These are phyloP conservation scores for Eristalis tenax DNA, from an alignment of 2,888 invertebrate genomes.

Conservation along the genomic window DNA sequence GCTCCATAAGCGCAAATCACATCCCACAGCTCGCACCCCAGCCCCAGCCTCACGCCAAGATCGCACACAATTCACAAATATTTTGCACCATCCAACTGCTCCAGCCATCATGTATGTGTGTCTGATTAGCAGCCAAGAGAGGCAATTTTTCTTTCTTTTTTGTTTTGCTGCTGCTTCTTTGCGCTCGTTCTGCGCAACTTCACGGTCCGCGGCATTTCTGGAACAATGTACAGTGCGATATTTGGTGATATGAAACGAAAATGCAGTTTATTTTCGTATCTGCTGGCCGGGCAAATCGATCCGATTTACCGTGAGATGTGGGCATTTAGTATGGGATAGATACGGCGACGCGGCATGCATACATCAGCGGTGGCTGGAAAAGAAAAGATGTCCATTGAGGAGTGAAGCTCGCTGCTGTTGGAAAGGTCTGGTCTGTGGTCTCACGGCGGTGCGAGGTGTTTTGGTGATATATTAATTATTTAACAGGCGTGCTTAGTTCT, in stretches of 20 bases:
- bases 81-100: background rate
- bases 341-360: conserved; percentile 37
- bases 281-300: conserved; percentile 27
- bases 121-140: conserved; percentile 52
- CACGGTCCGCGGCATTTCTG: conserved; percentile 74
- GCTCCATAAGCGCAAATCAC: conserved; percentile 31
- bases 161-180: background rate
- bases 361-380: conserved; percentile 26
- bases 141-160: background rate
- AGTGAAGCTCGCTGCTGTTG: conserved; percentile 8
- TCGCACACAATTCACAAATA: background rate
- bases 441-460: background rate
- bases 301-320: conserved; percentile 61
- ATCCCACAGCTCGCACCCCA: background rate
- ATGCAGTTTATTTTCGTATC: conserved; percentile 62
- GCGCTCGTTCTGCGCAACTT: conserved; percentile 57
- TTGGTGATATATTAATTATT: conserved; percentile 8
- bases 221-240: conserved; percentile 74
- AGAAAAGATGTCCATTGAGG: conserved; percentile 28
- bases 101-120: no score
- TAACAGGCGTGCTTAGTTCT: conserved; percentile 18
- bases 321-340: conserved; percentile 51
- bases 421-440: background rate
- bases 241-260: conserved; percentile 72
- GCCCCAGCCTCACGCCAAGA: background rate